Conservation (phyloP, 92 coral and sea anemone genomes). For the Porites divaricata region DNA sequence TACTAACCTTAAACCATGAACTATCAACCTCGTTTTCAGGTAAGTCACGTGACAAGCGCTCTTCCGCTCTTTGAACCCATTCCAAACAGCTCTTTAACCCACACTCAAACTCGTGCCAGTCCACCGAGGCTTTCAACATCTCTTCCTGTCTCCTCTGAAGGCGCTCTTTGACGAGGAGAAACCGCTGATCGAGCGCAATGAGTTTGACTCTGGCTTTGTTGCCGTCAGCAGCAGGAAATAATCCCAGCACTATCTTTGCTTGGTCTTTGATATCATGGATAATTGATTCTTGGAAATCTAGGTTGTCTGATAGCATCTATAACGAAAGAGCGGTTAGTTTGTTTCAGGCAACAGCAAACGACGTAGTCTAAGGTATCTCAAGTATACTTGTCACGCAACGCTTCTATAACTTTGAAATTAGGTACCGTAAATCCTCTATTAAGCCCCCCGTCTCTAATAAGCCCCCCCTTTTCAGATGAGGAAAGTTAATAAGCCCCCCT, state of each 20-base stretch:
- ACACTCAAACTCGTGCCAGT: conserved; percentile 87
- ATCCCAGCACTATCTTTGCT: conserved; percentile 55
- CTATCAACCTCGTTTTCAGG: conserved; percentile 67
- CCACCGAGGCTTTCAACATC: conserved; percentile 77
- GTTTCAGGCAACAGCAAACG: too few species aligned
- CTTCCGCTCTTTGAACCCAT: conserved; percentile 75
- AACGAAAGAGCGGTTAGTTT: neutral
- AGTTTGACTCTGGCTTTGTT: conserved; percentile 63
- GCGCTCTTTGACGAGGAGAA: conserved; percentile 71
- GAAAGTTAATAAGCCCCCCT: too few species aligned
- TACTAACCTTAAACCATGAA: conserved; percentile 72
- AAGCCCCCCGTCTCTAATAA: too few species aligned
- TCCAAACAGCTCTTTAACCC: conserved; percentile 75
- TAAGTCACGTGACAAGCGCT: conserved; percentile 51
- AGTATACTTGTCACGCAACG: too few species aligned
- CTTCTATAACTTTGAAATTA: too few species aligned
- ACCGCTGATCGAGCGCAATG: conserved; percentile 65
- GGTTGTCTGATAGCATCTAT: conserved; percentile 84
- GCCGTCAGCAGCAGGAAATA: conserved; percentile 71
- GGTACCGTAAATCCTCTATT: too few species aligned
- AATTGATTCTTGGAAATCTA: conserved; percentile 84
- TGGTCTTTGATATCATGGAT: conserved; percentile 77
- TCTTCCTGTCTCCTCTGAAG: conserved; percentile 73
- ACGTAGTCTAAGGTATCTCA: too few species aligned
- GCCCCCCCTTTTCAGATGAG: too few species aligned